Conservation (phyloP, 1,140 invertebrate genomes). For the Eubasilissa regina region DNA sequence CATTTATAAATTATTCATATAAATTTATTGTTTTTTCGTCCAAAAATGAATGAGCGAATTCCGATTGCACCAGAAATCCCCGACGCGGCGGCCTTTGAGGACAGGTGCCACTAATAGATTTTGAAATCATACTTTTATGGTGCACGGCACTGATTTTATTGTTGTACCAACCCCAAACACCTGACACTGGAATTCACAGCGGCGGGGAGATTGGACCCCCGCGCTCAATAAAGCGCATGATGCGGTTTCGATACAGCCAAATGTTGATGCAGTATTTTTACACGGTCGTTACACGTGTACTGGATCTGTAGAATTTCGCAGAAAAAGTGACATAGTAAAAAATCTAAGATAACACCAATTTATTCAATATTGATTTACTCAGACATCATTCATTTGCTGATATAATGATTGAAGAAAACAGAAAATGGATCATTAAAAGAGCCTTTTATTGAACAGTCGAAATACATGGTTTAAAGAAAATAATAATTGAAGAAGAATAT, state of each 20-base stretch:
- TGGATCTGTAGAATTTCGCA: not conserved
- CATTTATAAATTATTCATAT: not conserved
- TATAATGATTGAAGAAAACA: no score
- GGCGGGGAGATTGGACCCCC: conserved; percentile 2
- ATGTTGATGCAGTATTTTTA: conserved; percentile 18
- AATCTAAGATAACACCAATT: no score
- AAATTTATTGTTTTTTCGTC: conserved; percentile 3
- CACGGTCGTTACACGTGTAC: not conserved
- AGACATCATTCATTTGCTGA: no score
- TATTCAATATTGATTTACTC: no score
- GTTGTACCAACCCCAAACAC: not conserved
- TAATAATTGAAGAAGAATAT: no score
- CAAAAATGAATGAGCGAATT: not conserved
- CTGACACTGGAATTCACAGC: not conserved
- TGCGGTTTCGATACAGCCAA: conserved; percentile 43
- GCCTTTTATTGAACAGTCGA: no score
- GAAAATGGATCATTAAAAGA: no score
- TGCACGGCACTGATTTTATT: not conserved
- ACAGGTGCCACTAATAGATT: not conserved
- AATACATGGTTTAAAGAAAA: no score
- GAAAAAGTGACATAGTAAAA: not conserved
- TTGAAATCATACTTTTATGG: not conserved
- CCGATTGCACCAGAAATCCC: no score
- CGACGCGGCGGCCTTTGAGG: no score
- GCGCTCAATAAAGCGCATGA: conserved; percentile 43